Conservation (phyloP, 2,888 invertebrate genomes). For the Drosophila leonis region DNA sequence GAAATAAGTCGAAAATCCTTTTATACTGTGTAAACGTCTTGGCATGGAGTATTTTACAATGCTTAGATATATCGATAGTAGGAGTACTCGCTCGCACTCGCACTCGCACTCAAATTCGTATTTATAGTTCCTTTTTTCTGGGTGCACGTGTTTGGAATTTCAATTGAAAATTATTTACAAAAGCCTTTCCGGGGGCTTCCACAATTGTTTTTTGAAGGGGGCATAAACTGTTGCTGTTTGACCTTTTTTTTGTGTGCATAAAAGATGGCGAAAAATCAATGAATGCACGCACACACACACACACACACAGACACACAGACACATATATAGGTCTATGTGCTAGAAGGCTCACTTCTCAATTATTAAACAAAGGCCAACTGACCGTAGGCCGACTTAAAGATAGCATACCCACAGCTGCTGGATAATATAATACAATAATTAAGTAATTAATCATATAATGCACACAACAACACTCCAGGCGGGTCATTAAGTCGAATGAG, state of each 20-base stretch:
- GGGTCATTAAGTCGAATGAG: conserved; percentile 61
- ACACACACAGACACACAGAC: neutral
- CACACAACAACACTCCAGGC: conserved; percentile 34
- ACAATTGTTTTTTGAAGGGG: conserved; percentile 34
- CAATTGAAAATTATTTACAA: conserved; percentile 55
- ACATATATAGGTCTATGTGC: neutral
- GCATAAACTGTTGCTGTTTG: conserved; percentile 53
- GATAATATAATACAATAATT: conserved; percentile 66
- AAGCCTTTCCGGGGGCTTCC: conserved; percentile 12
- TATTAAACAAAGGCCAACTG: conserved; percentile 57
- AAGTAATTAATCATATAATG: conserved; percentile 71
- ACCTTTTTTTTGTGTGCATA: conserved; percentile 35
- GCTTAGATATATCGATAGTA: conserved; percentile 17
- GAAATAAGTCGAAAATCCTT: conserved; percentile 49
- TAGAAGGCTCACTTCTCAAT: conserved; percentile 26
- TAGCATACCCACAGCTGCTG: conserved; percentile 51
- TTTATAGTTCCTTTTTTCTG: conserved; percentile 42
- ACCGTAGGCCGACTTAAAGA: conserved; percentile 52
- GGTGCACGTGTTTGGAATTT: conserved; percentile 54
- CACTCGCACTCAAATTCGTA: conserved; percentile 10
- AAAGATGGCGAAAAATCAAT: conserved; percentile 41
- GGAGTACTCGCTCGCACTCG: neutral
- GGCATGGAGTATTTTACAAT: conserved; percentile 42
- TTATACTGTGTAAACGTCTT: conserved; percentile 47
- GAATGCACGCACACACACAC: conserved; percentile 5